Base-by-base conservation (phyloP, 2,113 vertebrate species). In the Erythrocercus mccallii region DNA sequence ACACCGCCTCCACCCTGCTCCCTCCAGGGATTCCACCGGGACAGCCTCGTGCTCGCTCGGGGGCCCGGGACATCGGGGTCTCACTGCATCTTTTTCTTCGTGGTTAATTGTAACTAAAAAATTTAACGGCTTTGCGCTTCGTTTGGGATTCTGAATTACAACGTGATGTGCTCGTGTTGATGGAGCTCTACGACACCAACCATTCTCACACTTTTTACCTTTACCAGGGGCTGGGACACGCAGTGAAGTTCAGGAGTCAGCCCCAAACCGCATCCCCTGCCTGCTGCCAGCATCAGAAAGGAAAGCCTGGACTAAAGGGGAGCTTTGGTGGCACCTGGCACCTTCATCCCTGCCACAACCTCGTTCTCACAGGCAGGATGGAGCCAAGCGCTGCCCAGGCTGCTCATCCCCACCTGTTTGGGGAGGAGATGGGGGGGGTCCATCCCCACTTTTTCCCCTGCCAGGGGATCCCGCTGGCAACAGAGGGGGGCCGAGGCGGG, bases 301-400 rank as follows among this genome's bases (percentile, higher is more conserved):
- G 0, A 35, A 90, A 83, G 42, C 48, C 28, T 0, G 10, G 38
- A 9, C 64, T 22, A 30, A 61, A 80, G 33, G 0, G 3, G 11
- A 77, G 30, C 27, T 35, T 16, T 7, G 51, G 35, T 23, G 35
- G 5, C 30, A 1, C 27, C 51, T 0, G 25, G 69, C 50, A 47
- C 60, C 40, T 38, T 18, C 73, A 45, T 2, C 19, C 0, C 68
- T 7, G 47, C 18, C 68, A 57, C 33, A 53, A 1, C 42, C 38
- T 23, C 1, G 48, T 20, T 51, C 76, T 51, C 42, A n/a, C 0
- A 7, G 11, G 31, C 0, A 12, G 35, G 21, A 18, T 2, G 17
- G 11, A 66, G 23, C n/a, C 60, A 28, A 28, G 45, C 0, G 24
- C 23, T 12, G 48, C 22, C 51, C 68, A 8, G 24, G 44, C 10